Evolutionary conservation across 2,113 vertebrate species (phyloP), one percentile per base, ranked within the genome.

Genomic region (Garra rufa): DNA sequence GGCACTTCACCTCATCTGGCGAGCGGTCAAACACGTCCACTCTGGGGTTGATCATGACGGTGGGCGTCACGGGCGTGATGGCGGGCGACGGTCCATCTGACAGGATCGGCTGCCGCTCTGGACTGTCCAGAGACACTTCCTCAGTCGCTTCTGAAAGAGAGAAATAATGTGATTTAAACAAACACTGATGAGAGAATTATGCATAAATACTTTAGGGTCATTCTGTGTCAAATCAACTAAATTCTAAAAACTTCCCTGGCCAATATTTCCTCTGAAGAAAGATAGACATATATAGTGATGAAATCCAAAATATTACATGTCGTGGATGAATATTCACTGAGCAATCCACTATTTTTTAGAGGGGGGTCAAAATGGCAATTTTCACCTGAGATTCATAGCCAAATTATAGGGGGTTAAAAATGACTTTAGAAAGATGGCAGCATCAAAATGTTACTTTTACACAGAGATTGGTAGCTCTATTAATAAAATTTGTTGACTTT

Each of bases 121-220:
- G 98, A 91, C 97, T 99, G 91, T 99, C 98, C 94, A 99, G 85
- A 2, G 96, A 98, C 75, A 99, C 98, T 89, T 99, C 98, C 91
- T 99, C 98, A 85, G 98, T 99, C 46, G 97, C 97, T 92, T 99
- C 97, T 99, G 87, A 67, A 43, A 11, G 9, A 73, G 5, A 65
- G 6, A 4, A 61, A 48, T 4, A 21, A 73, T 19, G 5, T 24
- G 8, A 24, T 10, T 26, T 59, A n/a, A n/a, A 70, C 9, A 52
- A 52, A 21, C 50, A 52, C 17, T 50, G 46, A 15, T 52, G 48
- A 19, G 15, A 52, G 5, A 52, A 52, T 9, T 19, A 48, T 1
- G 44, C 44, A 3, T 46, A 46, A 3, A 48, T 14, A 50, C 6
- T 52, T 34, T 34, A 34, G 8, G 19, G 52, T n/a, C 6, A 55